Evolutionary conservation across 92 coral and sea anemone genomes (phyloP), one percentile per base, ranked within the genome.

Genomic region (Umimayanthus chanpuru): DNA sequence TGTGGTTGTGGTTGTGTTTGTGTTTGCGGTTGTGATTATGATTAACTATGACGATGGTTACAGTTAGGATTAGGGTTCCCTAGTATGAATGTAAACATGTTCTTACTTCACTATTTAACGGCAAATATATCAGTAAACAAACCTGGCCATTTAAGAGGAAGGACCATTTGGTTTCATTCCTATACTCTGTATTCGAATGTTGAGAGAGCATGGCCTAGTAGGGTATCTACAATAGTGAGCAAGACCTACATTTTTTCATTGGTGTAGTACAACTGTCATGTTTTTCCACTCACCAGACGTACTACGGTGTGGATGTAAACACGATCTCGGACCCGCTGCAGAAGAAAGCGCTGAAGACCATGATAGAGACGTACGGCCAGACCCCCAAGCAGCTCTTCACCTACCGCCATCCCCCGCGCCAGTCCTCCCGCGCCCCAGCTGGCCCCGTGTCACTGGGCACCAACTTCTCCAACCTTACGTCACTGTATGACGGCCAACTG

Each of bases 321-420:
- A 82, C 94, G 77, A 94, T 97, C 85, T 88, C 93, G 14, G 99
- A 97, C 78, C 96, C 95, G 10, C 90, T 97, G 66, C 98, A 96
- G 23, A 92, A 96, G 77, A 92, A 92, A 79, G 99, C 99, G n/a
- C 91, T 97, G 12, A 94, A 95, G 88, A 95, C 99, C 14, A 97
- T 97, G 99, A 95, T 95, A 28, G 99, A 97, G 88, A 97, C 99
- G 0, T 97, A 97, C 79, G 99, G 99, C 18, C 99, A 97, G 78
- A 97, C 98, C 2, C 99, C 99, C 2, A 92, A 94, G 72, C 93
- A 92, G 76, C 89, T 97, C 72, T 97, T 97, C 40, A 79, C 78
- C 64, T 94, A 81, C 67, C 97, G 94, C 28, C 99, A 97, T 88
- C 94, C 96, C 53, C 94, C 98, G 0, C 89, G 95, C 20, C 90